These are phyloP conservation scores for Pelmatolapia mariae DNA, from an alignment of 2,113 vertebrate species.

Conservation along the genomic window DNA sequence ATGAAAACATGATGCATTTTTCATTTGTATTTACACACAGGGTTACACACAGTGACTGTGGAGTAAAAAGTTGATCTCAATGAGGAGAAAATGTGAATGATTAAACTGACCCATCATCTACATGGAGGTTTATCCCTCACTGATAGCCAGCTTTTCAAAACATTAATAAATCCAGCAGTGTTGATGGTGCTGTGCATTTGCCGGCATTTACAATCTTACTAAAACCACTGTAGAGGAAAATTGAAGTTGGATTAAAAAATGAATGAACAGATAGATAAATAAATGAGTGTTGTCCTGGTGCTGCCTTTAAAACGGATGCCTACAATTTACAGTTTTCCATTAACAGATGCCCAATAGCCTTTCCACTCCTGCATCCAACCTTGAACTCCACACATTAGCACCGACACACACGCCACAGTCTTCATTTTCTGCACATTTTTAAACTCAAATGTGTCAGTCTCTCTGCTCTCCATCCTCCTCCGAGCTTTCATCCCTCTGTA, in stretches of 20 bases:
- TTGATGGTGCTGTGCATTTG: slow-evolving; percentile 61
- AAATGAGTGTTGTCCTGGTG: slow-evolving; percentile 70
- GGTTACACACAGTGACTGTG: slow-evolving; percentile 23
- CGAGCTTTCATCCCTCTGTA: neutral
- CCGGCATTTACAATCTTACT: slow-evolving; percentile 75
- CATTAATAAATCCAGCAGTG: slow-evolving; percentile 68
- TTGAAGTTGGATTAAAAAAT: slow-evolving; percentile 76
- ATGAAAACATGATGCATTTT: slow-evolving; percentile 41
- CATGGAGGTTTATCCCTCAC: slow-evolving; percentile 66
- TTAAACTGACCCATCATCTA: slow-evolving; percentile 58
- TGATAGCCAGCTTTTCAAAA: slow-evolving; percentile 68
- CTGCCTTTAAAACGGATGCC: slow-evolving; percentile 71
- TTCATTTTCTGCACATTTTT: slow-evolving; percentile 47
- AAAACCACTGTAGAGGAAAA: slow-evolving; percentile 79
- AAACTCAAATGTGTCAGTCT: slow-evolving; percentile 45
- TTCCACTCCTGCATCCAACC: slow-evolving; percentile 46
- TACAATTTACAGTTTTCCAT: slow-evolving; percentile 75
- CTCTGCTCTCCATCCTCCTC: slow-evolving; percentile 1
- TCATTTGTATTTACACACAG: slow-evolving; percentile 49
- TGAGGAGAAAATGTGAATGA: slow-evolving; percentile 39
- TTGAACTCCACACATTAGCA: neutral
- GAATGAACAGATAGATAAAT: slow-evolving; percentile 75
- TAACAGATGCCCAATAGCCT: slow-evolving; percentile 72
- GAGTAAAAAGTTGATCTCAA: slow-evolving; percentile 46
- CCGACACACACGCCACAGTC: neutral